Evolutionary conservation across 1,140 invertebrate genomes (phyloP).

Genomic region (Hylaeus volcanicus): DNA sequence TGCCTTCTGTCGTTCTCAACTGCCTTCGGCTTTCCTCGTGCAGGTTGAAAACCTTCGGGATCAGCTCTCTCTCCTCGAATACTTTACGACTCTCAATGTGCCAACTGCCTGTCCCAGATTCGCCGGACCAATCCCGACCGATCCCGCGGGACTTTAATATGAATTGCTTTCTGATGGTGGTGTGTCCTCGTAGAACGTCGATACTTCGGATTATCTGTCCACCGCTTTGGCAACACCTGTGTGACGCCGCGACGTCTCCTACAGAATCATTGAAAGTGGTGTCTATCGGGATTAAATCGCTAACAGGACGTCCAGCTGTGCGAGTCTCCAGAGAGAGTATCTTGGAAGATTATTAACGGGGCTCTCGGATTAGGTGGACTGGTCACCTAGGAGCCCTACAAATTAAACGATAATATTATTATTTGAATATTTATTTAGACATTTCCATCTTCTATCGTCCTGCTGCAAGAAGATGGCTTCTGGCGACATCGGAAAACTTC

Average conservation of each 20-base stretch:
- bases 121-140: conserved; percentile 65
- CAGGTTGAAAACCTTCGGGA: conserved; percentile 60
- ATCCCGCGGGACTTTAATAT: conserved; percentile 71
- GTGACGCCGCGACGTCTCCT: conserved; percentile 25
- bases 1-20: conserved; percentile 64
- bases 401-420: too few species aligned
- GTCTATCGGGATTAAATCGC: conserved; percentile 13
- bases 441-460: too few species aligned
- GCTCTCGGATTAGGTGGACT: too few species aligned
- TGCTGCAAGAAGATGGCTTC: too few species aligned
- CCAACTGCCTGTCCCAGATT: conserved; percentile 67
- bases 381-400: too few species aligned
- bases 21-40: conserved; percentile 58
- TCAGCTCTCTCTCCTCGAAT: conserved; percentile 52
- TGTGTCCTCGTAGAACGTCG: conserved; percentile 61
- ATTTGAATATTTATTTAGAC: too few species aligned
- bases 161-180: conserved; percentile 68
- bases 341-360: too few species aligned
- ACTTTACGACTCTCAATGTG: conserved; percentile 67
- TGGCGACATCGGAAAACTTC: too few species aligned
- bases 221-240: conserved; percentile 48
- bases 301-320: neutral
- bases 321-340: neutral
- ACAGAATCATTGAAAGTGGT: conserved; percentile 44
- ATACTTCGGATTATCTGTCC: conserved; percentile 67